A percentile compares a stretch with the other conserved stretches of the same genome.
Conservation (phyloP, 2,113 vertebrate genomes). For the Orthonyx spaldingii region DNA sequence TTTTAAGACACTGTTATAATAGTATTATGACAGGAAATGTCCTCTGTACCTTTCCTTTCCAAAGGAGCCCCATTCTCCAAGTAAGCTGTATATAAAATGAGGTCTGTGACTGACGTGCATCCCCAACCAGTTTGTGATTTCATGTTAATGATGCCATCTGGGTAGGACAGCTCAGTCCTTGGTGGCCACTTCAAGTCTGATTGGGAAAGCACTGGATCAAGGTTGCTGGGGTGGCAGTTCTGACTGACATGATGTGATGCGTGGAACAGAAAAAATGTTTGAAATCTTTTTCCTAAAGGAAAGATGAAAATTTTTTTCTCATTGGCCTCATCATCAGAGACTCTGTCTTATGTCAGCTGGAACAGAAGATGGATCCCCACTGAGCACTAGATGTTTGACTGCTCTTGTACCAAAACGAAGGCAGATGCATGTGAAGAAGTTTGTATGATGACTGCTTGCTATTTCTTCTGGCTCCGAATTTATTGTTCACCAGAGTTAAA, state of each 20-base stretch:
- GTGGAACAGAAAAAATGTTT: not conserved
- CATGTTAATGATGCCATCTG: not conserved
- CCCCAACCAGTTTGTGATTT: not conserved
- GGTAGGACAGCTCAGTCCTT: not conserved
- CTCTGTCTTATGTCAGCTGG: not conserved
- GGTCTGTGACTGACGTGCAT: not conserved
- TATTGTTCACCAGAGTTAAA: constrained; percentile 2
- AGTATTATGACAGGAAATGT: not conserved
- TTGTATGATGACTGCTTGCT: not conserved
- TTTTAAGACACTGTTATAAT: not conserved
- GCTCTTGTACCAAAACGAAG: not conserved
- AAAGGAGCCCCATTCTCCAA: not conserved
- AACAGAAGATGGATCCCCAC: not conserved
- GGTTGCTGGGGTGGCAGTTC: not conserved
- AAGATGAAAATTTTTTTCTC: not conserved
- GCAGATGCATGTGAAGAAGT: not conserved
- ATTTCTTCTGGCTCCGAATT: constrained; percentile 13
- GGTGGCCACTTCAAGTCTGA: not conserved
- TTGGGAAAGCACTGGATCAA: not conserved
- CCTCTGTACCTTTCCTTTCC: not conserved
- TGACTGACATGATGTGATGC: not conserved
- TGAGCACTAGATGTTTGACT: not conserved
- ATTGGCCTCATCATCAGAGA: not conserved
- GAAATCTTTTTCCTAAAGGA: not conserved
- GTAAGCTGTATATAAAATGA: not conserved